phyloP scores from a whole-genome alignment of 2,797 vertebrate species.

The Hylomyscus alleni region DNA sequence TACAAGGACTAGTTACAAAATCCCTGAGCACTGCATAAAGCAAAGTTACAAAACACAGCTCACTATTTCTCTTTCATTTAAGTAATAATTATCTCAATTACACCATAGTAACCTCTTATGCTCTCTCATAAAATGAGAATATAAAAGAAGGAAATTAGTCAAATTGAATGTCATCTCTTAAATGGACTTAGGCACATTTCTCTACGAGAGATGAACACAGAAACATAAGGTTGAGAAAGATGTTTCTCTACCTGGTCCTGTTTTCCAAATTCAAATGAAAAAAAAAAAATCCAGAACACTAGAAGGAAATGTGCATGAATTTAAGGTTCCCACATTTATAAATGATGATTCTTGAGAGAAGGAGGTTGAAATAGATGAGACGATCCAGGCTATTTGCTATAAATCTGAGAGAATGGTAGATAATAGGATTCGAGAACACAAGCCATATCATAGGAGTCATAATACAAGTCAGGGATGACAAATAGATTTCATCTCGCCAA shows the following conservation, averaged over 20 bases:
- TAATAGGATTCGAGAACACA: constrained; percentile 38
- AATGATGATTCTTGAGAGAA: neutral
- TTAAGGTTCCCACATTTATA: neutral
- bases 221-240: neutral
- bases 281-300: neutral
- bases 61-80: neutral
- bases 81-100: neutral
- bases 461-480: constrained; percentile 47
- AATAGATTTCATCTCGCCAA: constrained; percentile 60
- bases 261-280: neutral
- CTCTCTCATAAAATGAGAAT: neutral
- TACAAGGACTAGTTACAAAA: accelerated
- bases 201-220: neutral
- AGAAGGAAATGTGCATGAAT: constrained; percentile 5
- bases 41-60: neutral
- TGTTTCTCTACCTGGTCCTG: neutral
- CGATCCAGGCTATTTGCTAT: constrained; percentile 1
- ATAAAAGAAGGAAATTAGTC: neutral
- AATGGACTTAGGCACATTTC: neutral
- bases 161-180: neutral
- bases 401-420: neutral
- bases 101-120: neutral
- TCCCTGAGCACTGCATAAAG: neutral
- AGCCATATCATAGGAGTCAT: constrained; percentile 27
- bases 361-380: constrained; percentile 44